phyloP scores from a whole-genome alignment of 1,140 invertebrate species.

The Trachymyrmex septentrionalis region DNA sequence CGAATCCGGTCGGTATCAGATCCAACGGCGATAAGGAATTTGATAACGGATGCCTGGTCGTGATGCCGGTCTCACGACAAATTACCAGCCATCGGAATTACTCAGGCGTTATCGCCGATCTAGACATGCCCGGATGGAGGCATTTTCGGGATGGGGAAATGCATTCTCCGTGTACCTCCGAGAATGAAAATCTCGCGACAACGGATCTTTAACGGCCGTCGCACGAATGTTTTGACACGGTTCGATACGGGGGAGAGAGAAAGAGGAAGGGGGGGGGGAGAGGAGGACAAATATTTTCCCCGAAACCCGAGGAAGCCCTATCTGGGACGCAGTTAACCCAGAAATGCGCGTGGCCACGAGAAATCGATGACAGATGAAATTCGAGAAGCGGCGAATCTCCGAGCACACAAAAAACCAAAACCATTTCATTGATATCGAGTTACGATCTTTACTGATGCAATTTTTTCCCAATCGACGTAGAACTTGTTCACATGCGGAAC shows the following conservation, averaged over 20 bases:
- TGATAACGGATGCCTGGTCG: constrained; percentile 63
- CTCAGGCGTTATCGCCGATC: constrained; percentile 68
- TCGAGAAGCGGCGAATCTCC: constrained; percentile 33
- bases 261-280: no score
- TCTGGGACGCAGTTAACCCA: constrained; percentile 18
- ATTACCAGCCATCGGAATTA: constrained; percentile 69
- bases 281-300: constrained; percentile 25
- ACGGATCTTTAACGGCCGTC: constrained; percentile 39
- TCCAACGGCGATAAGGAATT: constrained; percentile 52
- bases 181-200: constrained; percentile 50
- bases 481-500: background rate
- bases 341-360: constrained; percentile 53
- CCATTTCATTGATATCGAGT: constrained; percentile 34
- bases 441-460: constrained; percentile 30
- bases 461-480: background rate
- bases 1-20: constrained; percentile 52
- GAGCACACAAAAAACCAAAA: constrained; percentile 27
- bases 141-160: constrained; percentile 68
- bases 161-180: constrained; percentile 54
- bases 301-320: constrained; percentile 41
- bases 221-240: constrained; percentile 49
- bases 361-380: constrained; percentile 59
- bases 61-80: constrained; percentile 58
- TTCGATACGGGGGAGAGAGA: constrained; percentile 26
- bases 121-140: constrained; percentile 58